phyloP scores from a whole-genome alignment of 2,797 vertebrate genomes.

The Ataeniobius toweri region DNA sequence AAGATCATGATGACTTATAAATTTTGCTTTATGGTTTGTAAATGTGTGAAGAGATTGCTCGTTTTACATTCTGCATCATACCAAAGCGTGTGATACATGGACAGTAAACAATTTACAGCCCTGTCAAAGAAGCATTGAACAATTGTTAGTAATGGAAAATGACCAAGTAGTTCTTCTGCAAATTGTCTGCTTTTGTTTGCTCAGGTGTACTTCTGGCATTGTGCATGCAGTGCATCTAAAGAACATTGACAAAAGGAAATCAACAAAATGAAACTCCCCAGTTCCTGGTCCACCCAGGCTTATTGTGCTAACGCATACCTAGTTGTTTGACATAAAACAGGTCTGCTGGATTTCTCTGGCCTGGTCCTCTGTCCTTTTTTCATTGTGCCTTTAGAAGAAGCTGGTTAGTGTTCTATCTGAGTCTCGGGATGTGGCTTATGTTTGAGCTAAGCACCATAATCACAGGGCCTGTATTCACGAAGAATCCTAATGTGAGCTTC shows the following conservation, averaged over 20 bases:
- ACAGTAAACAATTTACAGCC: background rate
- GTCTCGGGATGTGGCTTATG: background rate
- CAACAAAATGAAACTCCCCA: background rate
- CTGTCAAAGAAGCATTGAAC: background rate
- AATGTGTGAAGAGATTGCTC: background rate
- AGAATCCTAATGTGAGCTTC: too few species aligned
- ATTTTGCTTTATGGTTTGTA: background rate
- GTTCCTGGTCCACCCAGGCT: background rate
- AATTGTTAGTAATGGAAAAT: background rate
- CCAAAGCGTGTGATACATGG: background rate
- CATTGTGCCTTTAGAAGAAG: background rate
- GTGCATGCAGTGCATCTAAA: background rate
- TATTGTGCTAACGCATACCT: background rate
- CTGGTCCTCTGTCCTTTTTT: background rate
- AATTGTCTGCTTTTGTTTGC: background rate
- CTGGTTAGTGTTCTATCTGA: background rate
- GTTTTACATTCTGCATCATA: background rate
- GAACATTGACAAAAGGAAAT: background rate
- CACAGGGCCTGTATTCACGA: background rate
- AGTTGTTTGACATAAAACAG: background rate
- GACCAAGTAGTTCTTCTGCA: background rate
- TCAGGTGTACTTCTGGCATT: background rate
- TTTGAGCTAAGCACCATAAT: background rate
- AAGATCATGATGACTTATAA: background rate
- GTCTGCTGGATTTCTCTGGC: background rate